A percentile compares a stretch with the other conserved stretches of the same genome.
These are phyloP conservation scores for Nomada hirtipes DNA, from an alignment of 2,888 invertebrate species.

Conservation along the genomic window DNA sequence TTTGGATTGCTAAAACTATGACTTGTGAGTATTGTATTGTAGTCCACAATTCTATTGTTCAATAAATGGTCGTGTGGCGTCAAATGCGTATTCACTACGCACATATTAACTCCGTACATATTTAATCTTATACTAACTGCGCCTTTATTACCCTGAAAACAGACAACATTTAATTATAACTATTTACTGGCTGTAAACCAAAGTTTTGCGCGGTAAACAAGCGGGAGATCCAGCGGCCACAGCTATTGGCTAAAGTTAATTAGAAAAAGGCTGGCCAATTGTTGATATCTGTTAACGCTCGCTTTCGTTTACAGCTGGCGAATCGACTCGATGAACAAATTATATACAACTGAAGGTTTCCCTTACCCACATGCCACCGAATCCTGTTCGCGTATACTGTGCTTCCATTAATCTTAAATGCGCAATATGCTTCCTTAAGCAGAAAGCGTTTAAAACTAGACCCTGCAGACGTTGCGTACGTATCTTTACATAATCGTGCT, in stretches of 20 bases:
- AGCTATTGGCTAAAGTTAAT: too few species aligned
- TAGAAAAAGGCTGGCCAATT: too few species aligned
- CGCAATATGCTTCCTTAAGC: slow-evolving; percentile 91
- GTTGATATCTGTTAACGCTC: too few species aligned
- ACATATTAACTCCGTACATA: slow-evolving; percentile 94
- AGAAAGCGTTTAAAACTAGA: slow-evolving; percentile 91
- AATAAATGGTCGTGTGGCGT: slow-evolving; percentile 95
- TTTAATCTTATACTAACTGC: slow-evolving; percentile 95
- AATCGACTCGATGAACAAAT: too few species aligned
- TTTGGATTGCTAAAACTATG: slow-evolving; percentile 92
- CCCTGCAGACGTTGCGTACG: slow-evolving; percentile 94
- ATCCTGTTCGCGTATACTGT: slow-evolving; percentile 94
- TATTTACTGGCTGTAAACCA: neutral
- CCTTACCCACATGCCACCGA: slow-evolving; percentile 96
- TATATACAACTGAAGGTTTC: neutral
- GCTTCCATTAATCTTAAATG: slow-evolving; percentile 94
- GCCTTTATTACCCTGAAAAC: slow-evolving; percentile 96
- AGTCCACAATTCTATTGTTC: slow-evolving; percentile 94
- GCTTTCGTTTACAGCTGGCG: too few species aligned
- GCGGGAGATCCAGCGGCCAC: too few species aligned
- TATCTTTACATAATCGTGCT: slow-evolving; percentile 90
- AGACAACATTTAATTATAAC: neutral
- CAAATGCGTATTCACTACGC: slow-evolving; percentile 95
- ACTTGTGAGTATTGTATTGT: slow-evolving; percentile 93
- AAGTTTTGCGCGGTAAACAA: too few species aligned